Evolutionary conservation across 2,113 vertebrate species (phyloP), one percentile per base, ranked within the genome.

Genomic region (Hemicordylus capensis): DNA sequence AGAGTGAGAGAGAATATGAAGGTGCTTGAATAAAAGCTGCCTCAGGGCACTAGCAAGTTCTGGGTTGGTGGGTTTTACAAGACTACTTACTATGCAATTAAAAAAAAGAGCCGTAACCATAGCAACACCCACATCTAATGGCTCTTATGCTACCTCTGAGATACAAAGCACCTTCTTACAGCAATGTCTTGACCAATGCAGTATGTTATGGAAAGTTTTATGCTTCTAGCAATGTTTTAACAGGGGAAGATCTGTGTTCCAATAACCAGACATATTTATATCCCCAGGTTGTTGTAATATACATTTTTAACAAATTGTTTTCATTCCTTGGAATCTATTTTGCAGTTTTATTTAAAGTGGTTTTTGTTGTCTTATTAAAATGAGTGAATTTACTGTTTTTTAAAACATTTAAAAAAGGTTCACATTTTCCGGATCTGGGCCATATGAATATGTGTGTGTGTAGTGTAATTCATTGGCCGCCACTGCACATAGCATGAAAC

Each of bases 51-150:
- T 82, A 91, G 90, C 91, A 96, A 96, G 95, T 95, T 96, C 94
- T 92, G 95, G 94, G 91, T 95, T 97, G 94, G 95, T 96, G 93
- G 94, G 94, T 96, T 96, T 96, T 96, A 96, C 95, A 96, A 96
- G 95, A 96, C 93, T 95, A 95, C 94, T 95, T 96, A 95, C 95
- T 94, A 94, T 94, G 95, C 93, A 95, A 95, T 96, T 96, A 93
- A 91, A 94, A 95, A 91, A 94, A 88, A 92, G 93, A 92, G 89
- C 90, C 88, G 95, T 97, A 96, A 89, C 96, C 94, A 96, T 96
- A 95, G 95, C 93, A 96, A 97, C 95, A 88, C 89, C 90, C 93
- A 93, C 94, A 94, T 96, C 94, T 95, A 96, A 96, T 94, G 94
- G 88, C 94, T 93, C 93, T 96, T 97, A 93, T 94, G 93, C 94